Base-by-base conservation (phyloP, 1,140 invertebrate species). In the Pemphigus obesinymphae region DNA sequence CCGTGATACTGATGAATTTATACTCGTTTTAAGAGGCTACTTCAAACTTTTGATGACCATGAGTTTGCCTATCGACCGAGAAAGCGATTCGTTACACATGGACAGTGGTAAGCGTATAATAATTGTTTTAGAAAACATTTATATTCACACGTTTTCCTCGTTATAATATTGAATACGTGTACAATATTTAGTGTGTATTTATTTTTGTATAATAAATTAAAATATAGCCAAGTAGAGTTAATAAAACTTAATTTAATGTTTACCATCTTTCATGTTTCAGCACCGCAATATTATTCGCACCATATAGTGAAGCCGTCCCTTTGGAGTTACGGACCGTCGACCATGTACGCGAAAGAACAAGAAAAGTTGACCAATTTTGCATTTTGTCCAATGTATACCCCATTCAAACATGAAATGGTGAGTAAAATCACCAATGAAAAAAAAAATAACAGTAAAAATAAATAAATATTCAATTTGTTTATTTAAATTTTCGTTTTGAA, bases 1-100 rank as follows among this genome's bases (percentile, higher is more conserved):
- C 85, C 89, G 92, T 26, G 95, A 96, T 88, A 93, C 93, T 0
- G 91, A 92, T 82, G 95, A 96, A 86, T 91, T 96, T 86, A 92
- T 94, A 26, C 88, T 94, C 20, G 91, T 96, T 50, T 89, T 96
- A 8, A 90, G 91, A 83, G 95, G 95, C 86, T 94, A 94, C 86
- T 93, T 91, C 85, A 89, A 89, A 43, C 87, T 95, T 45, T 88
- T 91, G 3, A 92, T 91, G 63, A 89, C 89, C 0, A 88, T 89
- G 84, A 87, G 89, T 53, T 84, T 93, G 8, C 88, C 89, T 40
- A 87, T 93, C 4, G 88, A 92, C 83, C 88, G 89, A 45, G 90
- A 92, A 84, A 87, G 88, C 55, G 91, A 91, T 84, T 88, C 89
- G 2, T 89, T 90, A 84, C 88, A 88, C 37, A 89, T 90, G 84